Evolutionary conservation across 2,797 vertebrate genomes (phyloP).

Genomic region (Typhlichthys eigenmanni): DNA sequence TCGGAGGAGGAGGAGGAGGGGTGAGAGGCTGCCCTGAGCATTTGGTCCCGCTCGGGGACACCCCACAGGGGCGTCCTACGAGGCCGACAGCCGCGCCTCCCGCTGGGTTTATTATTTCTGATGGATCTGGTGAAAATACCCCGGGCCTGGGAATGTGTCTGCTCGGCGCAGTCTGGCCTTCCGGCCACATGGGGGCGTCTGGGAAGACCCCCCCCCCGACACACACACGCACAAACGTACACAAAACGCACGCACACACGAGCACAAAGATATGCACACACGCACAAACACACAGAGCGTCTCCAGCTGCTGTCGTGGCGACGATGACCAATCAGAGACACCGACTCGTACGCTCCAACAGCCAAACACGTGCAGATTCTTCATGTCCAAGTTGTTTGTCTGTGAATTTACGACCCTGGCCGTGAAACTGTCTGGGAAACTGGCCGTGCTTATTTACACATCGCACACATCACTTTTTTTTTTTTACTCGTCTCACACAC

Average conservation of each 20-base stretch:
- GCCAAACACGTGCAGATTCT: background rate
- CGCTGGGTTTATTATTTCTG: conserved; percentile 56
- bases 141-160: conserved; percentile 32
- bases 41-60: conserved; percentile 60
- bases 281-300: conserved; percentile 18
- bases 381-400: conserved; percentile 32
- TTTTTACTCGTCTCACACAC: conserved; percentile 6
- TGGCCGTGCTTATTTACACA: conserved; percentile 33
- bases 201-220: background rate
- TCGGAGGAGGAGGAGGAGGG: conserved; percentile 24
- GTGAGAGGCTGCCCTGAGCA: conserved; percentile 31
- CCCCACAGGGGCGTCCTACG: conserved; percentile 35
- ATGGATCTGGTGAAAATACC: conserved; percentile 57
- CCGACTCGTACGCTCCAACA: conserved; percentile 12
- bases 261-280: too few species aligned
- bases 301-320: conserved; percentile 61
- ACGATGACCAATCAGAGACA: conserved; percentile 30
- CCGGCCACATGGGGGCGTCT: conserved; percentile 15
- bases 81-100: conserved; percentile 22
- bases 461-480: background rate
- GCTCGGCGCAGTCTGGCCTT: conserved; percentile 10
- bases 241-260: too few species aligned
- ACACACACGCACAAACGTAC: conserved; percentile 4
- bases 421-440: conserved; percentile 16
- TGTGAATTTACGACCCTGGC: conserved; percentile 27